Conservation (phyloP, 2,888 invertebrate genomes). For the Drosophila diplacantha region DNA sequence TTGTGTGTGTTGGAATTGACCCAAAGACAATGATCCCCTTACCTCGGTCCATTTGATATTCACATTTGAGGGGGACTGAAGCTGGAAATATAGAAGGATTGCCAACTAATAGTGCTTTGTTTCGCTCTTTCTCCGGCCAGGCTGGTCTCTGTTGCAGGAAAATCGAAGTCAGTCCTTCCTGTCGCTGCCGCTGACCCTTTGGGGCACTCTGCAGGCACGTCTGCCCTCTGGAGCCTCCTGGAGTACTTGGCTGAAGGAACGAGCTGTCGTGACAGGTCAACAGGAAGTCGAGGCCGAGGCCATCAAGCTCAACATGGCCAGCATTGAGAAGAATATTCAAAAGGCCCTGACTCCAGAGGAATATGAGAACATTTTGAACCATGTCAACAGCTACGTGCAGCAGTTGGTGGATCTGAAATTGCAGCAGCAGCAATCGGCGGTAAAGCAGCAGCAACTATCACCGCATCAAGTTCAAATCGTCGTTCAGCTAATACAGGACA, state of each 20-base stretch:
- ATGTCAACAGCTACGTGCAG: slow-evolving; percentile 76
- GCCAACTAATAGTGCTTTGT: slow-evolving; percentile 49
- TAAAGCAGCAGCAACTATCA: slow-evolving; percentile 46
- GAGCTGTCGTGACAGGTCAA: slow-evolving; percentile 26
- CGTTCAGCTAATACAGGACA: slow-evolving; percentile 71
- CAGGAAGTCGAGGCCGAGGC: slow-evolving; percentile 28
- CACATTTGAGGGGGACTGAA: slow-evolving; percentile 16
- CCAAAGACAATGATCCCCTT: slow-evolving; percentile 9
- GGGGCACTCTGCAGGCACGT: slow-evolving; percentile 59
- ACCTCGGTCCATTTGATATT: slow-evolving; percentile 14
- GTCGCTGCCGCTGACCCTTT: slow-evolving; percentile 68
- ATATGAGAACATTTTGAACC: slow-evolving; percentile 75
- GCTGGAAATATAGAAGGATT: slow-evolving; percentile 75
- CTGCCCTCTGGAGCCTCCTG: slow-evolving; percentile 52
- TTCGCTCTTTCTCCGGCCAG: slow-evolving; percentile 51
- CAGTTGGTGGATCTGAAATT: slow-evolving; percentile 74
- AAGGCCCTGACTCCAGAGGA: slow-evolving; percentile 73
- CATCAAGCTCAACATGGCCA: slow-evolving; percentile 53
- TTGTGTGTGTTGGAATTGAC: slow-evolving; percentile 62
- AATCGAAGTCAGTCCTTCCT: slow-evolving; percentile 77
- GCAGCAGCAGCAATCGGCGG: slow-evolving; percentile 51
- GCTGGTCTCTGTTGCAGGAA: slow-evolving; percentile 70
- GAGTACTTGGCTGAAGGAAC: slow-evolving; percentile 41
- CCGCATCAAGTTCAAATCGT: slow-evolving; percentile 68
- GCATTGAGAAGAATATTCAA: slow-evolving; percentile 60